A percentile compares a stretch with the other conserved stretches of the same genome.
Evolutionary conservation across 2,888 invertebrate species (phyloP).

Genomic region (Epirrhoe alternata): DNA sequence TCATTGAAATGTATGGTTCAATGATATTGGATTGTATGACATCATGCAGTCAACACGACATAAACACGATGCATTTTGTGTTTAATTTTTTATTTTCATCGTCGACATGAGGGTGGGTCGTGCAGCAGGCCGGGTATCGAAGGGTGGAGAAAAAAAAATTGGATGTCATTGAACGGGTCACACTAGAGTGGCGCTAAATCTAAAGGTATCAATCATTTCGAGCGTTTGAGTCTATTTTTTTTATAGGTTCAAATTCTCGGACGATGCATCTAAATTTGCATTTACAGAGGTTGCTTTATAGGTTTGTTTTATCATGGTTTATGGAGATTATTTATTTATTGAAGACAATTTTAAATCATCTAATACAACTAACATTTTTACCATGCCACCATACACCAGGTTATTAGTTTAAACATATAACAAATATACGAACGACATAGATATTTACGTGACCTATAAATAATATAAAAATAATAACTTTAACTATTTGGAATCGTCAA

Average conservation of each 20-base stretch:
- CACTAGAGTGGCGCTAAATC: constrained; percentile 73
- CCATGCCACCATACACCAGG: constrained; percentile 77
- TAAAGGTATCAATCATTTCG: constrained; percentile 61
- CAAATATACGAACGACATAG: constrained; percentile 67
- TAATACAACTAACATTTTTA: constrained; percentile 43
- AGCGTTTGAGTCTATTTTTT: constrained; percentile 59
- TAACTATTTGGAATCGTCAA: constrained; percentile 53
- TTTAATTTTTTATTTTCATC: constrained; percentile 73
- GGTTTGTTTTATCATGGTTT: constrained; percentile 55
- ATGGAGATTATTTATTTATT: constrained; percentile 78
- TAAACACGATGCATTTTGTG: constrained; percentile 82
- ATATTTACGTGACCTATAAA: constrained; percentile 41
- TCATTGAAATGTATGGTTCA: constrained; percentile 64
- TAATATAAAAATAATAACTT: constrained; percentile 46
- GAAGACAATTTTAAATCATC: constrained; percentile 48
- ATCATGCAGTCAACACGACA: constrained; percentile 84
- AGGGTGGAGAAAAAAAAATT: constrained; percentile 80
- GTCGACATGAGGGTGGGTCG: constrained; percentile 77
- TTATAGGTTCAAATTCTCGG: constrained; percentile 63
- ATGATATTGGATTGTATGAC: constrained; percentile 71
- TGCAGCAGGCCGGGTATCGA: constrained; percentile 79
- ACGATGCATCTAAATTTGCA: constrained; percentile 66
- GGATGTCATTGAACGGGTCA: constrained; percentile 84
- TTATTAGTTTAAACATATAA: constrained; percentile 74
- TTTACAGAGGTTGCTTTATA: constrained; percentile 72